phyloP scores from a whole-genome alignment of 2,888 invertebrate species.

The Tetramorium bicarinatum region DNA sequence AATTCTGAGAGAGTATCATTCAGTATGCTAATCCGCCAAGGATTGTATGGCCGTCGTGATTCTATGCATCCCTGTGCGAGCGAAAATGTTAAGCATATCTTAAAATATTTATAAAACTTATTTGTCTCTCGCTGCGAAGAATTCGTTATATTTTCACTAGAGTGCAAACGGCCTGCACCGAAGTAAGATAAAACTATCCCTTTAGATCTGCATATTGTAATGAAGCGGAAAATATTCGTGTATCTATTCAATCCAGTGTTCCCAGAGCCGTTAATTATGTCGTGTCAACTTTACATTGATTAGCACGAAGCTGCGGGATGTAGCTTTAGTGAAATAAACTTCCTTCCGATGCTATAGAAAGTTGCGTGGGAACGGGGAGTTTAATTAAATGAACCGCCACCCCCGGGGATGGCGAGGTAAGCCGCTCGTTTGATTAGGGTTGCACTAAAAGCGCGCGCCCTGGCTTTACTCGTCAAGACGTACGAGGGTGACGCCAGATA shows the following conservation, averaged over 20 bases:
- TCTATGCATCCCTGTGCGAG: not conserved
- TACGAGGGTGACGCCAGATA: slow-evolving; percentile 39
- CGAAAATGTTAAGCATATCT: not conserved
- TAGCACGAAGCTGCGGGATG: slow-evolving; percentile 38
- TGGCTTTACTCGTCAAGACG: slow-evolving; percentile 16
- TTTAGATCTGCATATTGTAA: slow-evolving; percentile 16
- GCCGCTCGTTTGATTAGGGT: slow-evolving; percentile 64
- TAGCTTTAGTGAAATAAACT: slow-evolving; percentile 41
- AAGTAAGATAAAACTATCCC: not conserved
- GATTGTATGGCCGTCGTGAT: not conserved
- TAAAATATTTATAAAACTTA: not conserved
- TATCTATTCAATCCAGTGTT: slow-evolving; percentile 17
- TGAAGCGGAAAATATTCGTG: slow-evolving; percentile 14
- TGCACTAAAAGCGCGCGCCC: slow-evolving; percentile 52
- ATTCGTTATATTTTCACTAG: slow-evolving; percentile 2
- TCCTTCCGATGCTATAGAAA: slow-evolving; percentile 32
- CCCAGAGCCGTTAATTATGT: slow-evolving; percentile 22
- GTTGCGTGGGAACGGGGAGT: slow-evolving; percentile 47
- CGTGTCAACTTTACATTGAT: slow-evolving; percentile 35
- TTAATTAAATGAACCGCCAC: slow-evolving; percentile 68
- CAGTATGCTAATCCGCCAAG: not conserved
- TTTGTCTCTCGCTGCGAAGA: not conserved
- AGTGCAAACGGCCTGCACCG: not conserved
- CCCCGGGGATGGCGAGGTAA: slow-evolving; percentile 58
- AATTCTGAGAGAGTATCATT: slow-evolving; percentile 1